Conservation (phyloP, 2,797 vertebrate genomes). For the Anableps anableps region DNA sequence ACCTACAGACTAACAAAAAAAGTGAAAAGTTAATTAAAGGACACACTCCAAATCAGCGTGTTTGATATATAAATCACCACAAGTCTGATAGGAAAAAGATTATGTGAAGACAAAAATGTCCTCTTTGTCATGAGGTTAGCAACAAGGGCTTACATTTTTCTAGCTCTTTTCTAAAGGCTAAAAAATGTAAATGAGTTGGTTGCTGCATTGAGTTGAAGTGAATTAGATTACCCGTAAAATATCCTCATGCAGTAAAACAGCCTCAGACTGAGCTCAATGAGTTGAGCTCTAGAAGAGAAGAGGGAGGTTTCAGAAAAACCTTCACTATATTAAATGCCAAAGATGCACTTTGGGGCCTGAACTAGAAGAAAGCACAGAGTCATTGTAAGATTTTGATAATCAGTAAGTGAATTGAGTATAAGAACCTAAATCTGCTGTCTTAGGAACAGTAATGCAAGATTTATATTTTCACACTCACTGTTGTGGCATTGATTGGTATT, state of each 20-base stretch:
- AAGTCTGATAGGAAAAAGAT: conserved; percentile 31
- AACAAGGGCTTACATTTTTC: neutral
- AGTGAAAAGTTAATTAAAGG: conserved; percentile 68
- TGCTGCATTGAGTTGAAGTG: neutral
- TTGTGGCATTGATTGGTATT: neutral
- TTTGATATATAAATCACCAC: conserved; percentile 29
- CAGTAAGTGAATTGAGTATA: neutral
- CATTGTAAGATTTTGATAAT: neutral
- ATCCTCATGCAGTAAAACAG: neutral
- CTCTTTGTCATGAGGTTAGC: neutral
- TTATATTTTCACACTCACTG: neutral
- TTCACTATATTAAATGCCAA: neutral
- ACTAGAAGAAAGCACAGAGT: no score
- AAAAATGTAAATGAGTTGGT: neutral
- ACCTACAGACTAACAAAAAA: conserved; percentile 57
- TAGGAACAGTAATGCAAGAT: neutral
- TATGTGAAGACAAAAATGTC: neutral
- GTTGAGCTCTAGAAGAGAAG: neutral
- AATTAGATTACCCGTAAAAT: neutral
- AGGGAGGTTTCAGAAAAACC: neutral
- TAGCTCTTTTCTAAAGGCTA: neutral
- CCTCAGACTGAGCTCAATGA: neutral
- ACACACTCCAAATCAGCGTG: conserved; percentile 43
- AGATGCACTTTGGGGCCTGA: neutral
- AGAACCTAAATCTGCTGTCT: neutral